phyloP scores from a whole-genome alignment of 2,797 vertebrate genomes.

The Echiichthys vipera region DNA sequence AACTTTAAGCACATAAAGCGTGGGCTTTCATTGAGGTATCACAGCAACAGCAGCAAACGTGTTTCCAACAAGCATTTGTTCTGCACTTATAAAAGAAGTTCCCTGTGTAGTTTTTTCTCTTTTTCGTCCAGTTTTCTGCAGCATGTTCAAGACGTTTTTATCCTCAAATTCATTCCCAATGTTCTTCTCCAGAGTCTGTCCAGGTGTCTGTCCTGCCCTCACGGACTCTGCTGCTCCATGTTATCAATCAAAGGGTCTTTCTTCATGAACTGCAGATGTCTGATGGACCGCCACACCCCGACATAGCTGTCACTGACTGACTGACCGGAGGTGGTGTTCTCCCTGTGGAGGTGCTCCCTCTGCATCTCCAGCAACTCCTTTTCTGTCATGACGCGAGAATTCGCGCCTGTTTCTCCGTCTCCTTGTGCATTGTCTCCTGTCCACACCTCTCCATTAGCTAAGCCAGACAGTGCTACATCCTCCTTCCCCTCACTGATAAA shows the following conservation, averaged over 20 bases:
- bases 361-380: constrained; percentile 67
- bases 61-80: constrained; percentile 17
- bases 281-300: constrained; percentile 92
- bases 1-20: constrained; percentile 17
- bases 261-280: constrained; percentile 90
- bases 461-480: fast-evolving
- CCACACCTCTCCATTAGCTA: constrained; percentile 41
- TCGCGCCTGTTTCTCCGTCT: constrained; percentile 8
- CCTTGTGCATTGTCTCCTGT: constrained; percentile 3
- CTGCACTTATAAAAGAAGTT: constrained; percentile 30
- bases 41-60: constrained; percentile 27
- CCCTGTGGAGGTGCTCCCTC: constrained; percentile 69
- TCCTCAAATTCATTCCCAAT: not conserved
- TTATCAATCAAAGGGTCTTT: constrained; percentile 93
- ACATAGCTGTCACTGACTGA: constrained; percentile 88
- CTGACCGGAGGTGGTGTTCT: constrained; percentile 31
- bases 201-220: constrained; percentile 28
- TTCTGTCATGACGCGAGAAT: constrained; percentile 55
- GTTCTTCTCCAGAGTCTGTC: not conserved
- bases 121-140: constrained; percentile 15
- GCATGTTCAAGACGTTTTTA: not conserved
- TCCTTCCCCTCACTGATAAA: not conserved
- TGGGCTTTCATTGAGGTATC: not conserved
- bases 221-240: constrained; percentile 94
- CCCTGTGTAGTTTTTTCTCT: constrained; percentile 12